Evolutionary conservation across 1,140 invertebrate genomes (phyloP), one percentile per base, ranked within the genome.

Genomic region (Diachasma alloeum): DNA sequence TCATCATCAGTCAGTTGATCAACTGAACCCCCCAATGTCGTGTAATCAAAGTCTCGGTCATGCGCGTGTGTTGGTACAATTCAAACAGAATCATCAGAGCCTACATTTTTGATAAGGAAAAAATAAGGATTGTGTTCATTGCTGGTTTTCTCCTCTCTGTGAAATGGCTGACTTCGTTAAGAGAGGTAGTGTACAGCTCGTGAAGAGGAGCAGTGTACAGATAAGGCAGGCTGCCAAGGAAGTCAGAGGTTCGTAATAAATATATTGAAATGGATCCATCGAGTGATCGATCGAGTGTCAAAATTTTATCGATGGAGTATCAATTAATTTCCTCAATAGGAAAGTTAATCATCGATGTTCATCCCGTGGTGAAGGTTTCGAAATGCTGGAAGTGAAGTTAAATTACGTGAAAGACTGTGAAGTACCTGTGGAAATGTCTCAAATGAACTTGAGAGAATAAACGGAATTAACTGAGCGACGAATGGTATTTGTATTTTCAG

Each of bases 181-280:
- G 75, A 86, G 84, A 85, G 84, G 84, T 78, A 88, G 84, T 78
- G 86, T 84, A 69, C 86, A 87, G 37, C 78, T 87, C 26, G 86
- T 88, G 22, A 91, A 91, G 80, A 84, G 88, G 53, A 87, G 90
- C 70, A 91, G 91, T 83, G 87, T 91, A 76, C 90, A 91, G 79
- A 82, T 91, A 46, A 91, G 91, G 69, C 86, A 86, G 53, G 90
- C 89, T 22, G 90, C 90, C 0, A 91, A 91, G 84, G 90, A 90
- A 78, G 90, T 91, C 37, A 89, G 89, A 85, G 90, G 91, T 91
- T 85, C 66, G 84, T 85, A 42, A 46, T 63, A 31, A 31, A 31
- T 31, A 31, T 31, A 31, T 31, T 31, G 31, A 31, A 31, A 31
- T 6, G 31, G 31, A 31, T 31, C 31, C 31, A 2, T 6, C 6